A percentile compares a stretch with the other conserved stretches of the same genome.
These are phyloP conservation scores for Mesorhabditis belari DNA, from an alignment of 2,888 invertebrate species.

Conservation along the genomic window DNA sequence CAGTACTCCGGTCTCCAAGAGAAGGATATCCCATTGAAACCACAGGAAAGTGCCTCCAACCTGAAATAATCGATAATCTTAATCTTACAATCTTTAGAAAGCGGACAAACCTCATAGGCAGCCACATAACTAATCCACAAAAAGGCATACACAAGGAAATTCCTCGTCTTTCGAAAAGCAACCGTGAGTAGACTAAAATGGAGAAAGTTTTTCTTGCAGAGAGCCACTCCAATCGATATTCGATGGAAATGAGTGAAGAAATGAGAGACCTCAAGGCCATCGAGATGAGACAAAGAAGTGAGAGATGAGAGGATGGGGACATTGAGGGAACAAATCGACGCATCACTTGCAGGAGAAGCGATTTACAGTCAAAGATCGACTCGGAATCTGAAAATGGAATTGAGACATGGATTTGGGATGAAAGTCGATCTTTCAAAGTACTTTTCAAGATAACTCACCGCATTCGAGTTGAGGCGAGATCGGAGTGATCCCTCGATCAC, in stretches of 20 bases:
- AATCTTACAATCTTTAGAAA: neutral
- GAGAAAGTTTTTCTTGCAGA: slow-evolving; percentile 59
- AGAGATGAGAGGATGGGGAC: too few relatives aligned
- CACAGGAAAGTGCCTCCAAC: slow-evolving; percentile 70
- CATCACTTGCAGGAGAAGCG: too few relatives aligned
- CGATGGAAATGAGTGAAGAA: slow-evolving; percentile 2
- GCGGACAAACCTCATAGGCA: slow-evolving; percentile 61
- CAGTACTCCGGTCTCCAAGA: slow-evolving; percentile 70
- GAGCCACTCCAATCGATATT: neutral
- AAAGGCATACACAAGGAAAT: slow-evolving; percentile 63
- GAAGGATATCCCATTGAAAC: slow-evolving; percentile 70
- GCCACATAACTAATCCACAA: slow-evolving; percentile 70
- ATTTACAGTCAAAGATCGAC: too few relatives aligned
- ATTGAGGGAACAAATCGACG: too few relatives aligned
- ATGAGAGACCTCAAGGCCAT: slow-evolving; percentile 3
- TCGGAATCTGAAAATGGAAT: too few relatives aligned
- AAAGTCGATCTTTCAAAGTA: neutral
- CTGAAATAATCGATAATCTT: slow-evolving; percentile 41
- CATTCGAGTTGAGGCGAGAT: slow-evolving; percentile 16
- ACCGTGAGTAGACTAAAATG: slow-evolving; percentile 67
- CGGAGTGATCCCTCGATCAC: slow-evolving; percentile 15
- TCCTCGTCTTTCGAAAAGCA: slow-evolving; percentile 53
- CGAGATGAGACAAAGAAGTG: slow-evolving; percentile 9
- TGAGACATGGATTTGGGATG: too few relatives aligned
- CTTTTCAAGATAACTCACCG: slow-evolving; percentile 10